Evolutionary conservation across 2,113 vertebrate genomes (phyloP).

Genomic region (Stomatorhinus ivindoensis): DNA sequence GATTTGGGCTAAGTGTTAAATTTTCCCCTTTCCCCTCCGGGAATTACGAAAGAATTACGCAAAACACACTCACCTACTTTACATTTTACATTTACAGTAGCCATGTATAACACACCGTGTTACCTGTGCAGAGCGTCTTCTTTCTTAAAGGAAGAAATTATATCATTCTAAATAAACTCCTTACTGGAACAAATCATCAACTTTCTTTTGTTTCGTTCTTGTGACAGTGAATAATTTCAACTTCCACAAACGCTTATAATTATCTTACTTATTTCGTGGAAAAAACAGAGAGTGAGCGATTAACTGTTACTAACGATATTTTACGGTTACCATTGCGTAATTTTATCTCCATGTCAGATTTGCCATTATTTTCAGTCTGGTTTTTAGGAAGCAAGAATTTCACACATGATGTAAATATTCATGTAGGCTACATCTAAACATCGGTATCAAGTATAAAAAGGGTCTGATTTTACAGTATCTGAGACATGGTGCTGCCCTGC

Average conservation of each 20-base stretch:
- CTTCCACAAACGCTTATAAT: background rate
- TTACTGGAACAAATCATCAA: background rate
- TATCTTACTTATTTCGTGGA: background rate
- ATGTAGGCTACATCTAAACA: background rate
- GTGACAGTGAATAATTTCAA: conserved; percentile 9
- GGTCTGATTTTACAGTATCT: background rate
- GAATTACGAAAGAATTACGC: background rate
- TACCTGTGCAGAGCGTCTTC: background rate
- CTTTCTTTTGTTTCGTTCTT: background rate
- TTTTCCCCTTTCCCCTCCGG: background rate
- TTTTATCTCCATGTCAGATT: background rate
- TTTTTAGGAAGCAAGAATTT: background rate
- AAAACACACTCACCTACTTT: background rate
- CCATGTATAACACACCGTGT: background rate
- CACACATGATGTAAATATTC: background rate
- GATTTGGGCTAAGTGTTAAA: background rate
- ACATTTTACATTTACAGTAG: background rate
- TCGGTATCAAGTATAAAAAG: background rate
- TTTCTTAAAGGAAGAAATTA: background rate
- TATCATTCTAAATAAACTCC: background rate
- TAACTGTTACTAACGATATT: background rate
- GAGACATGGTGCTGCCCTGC: background rate
- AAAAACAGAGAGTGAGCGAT: background rate
- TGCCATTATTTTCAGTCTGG: background rate
- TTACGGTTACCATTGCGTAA: background rate